Evolutionary conservation across 1,140 invertebrate genomes (phyloP), one percentile per base, ranked within the genome.

Genomic region (Coenobita brevimanus): DNA sequence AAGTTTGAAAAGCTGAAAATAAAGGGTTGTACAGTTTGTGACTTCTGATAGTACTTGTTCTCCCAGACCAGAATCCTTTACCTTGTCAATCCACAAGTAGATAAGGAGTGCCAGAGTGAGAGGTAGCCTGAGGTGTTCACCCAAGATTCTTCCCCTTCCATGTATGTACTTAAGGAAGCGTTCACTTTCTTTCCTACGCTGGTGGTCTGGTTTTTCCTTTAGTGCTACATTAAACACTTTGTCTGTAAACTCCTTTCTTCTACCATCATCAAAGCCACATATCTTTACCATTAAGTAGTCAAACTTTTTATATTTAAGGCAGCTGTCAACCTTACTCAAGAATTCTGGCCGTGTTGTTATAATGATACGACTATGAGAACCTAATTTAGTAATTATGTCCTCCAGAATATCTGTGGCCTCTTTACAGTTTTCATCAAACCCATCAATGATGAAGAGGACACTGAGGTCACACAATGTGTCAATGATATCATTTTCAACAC

Each of bases 381-480:
- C 8, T 38, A 84, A 84, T 38, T 75, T 84, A 38, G 69, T 46
- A 57, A 73, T 54, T 10, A 84, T 84, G 13, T 84, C 50, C 41
- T 75, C 33, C 2, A 84, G n/a, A 17, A 84, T 24, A 4, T 36
- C 2, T 30, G 41, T 60, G 8, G 71, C 24, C 6, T 24, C 4
- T 27, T 75, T 46, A 54, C 41, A 41, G 27, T 27, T 43, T 36
- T 84, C 82, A 84, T 84, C 69, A 84, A 36, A 84, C 2, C 82
- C 82, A 84, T 84, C 82, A 75, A 84, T 43, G 10, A 84, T 75
- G 38, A 84, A 84, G 27, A 84, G 69, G 50, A 84, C 8, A 17
- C 73, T 41, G 6, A 84, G 27, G 3, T 57, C 69, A 15, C 75
- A 21, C 21, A 84, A 36, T 27, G 27, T 3, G 36, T 21, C 17